phyloP scores from a whole-genome alignment of 2,113 vertebrate species.

The Vireo altiloquus region DNA sequence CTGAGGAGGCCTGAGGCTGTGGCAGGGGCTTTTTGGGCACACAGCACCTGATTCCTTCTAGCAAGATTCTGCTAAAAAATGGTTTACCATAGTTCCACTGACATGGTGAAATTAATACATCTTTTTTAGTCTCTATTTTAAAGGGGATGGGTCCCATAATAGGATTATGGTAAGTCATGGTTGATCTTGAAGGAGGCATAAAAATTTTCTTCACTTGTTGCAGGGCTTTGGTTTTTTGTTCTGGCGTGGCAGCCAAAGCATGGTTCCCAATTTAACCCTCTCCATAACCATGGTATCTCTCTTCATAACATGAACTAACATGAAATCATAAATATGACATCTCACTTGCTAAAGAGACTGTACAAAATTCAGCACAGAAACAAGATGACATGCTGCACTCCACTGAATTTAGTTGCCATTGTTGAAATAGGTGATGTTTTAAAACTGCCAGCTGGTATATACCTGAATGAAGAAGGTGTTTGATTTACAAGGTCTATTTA shows the following conservation, averaged over 20 bases:
- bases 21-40: neutral
- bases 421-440: neutral
- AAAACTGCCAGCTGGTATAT: neutral
- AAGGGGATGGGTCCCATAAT: neutral
- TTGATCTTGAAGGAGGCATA: constrained; percentile 10
- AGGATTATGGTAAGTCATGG: constrained; percentile 3
- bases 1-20: neutral
- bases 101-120: neutral
- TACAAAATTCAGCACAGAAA: neutral
- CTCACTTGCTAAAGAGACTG: neutral
- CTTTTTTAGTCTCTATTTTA: neutral
- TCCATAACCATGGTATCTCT: neutral
- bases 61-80: neutral
- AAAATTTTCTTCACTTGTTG: neutral
- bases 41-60: neutral
- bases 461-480: neutral
- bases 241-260: neutral
- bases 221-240: neutral
- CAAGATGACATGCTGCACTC: neutral
- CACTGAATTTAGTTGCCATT: neutral
- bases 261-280: constrained; percentile 3
- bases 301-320: neutral
- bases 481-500: neutral
- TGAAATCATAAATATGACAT: neutral
- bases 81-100: neutral